phyloP scores from a whole-genome alignment of 2,797 vertebrate genomes.

The Enteromius viviparus region DNA sequence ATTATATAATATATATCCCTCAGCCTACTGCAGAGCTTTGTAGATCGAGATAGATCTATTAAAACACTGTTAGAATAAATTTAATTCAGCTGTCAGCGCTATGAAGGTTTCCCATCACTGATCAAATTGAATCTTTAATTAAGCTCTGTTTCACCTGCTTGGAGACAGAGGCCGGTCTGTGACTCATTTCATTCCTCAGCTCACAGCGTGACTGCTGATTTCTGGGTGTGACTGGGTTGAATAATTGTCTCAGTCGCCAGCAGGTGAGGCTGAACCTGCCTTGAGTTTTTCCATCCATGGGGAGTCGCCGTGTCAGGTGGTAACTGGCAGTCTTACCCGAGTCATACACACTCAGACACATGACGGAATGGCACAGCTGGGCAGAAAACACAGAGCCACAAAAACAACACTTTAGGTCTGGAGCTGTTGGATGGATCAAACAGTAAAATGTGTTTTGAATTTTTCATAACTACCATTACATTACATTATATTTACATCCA shows the following conservation, averaged over 20 bases:
- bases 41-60: background rate
- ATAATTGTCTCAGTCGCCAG: conserved; percentile 36
- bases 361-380: conserved; percentile 26
- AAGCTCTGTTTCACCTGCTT: conserved; percentile 30
- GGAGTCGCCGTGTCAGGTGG: conserved; percentile 35
- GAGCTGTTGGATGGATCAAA: conserved; percentile 2
- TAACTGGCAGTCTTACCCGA: conserved; percentile 30
- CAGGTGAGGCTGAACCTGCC: conserved; percentile 42
- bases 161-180: conserved; percentile 18
- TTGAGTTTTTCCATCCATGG: conserved; percentile 36
- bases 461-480: background rate
- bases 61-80: background rate
- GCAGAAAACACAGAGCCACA: conserved; percentile 21
- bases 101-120: conserved; percentile 15
- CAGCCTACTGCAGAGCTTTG: background rate
- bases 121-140: conserved; percentile 37
- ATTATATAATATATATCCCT: too few relatives aligned
- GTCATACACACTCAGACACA: conserved; percentile 10
- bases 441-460: conserved; percentile 5
- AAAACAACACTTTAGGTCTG: conserved; percentile 38
- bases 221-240: conserved; percentile 28
- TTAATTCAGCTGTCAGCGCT: background rate
- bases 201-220: conserved; percentile 31
- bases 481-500: conserved; percentile 5
- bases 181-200: conserved; percentile 35